A percentile compares a stretch with the other conserved stretches of the same genome.
Conservation (phyloP, 1,140 invertebrate species). For the Heliconius hermathena region DNA sequence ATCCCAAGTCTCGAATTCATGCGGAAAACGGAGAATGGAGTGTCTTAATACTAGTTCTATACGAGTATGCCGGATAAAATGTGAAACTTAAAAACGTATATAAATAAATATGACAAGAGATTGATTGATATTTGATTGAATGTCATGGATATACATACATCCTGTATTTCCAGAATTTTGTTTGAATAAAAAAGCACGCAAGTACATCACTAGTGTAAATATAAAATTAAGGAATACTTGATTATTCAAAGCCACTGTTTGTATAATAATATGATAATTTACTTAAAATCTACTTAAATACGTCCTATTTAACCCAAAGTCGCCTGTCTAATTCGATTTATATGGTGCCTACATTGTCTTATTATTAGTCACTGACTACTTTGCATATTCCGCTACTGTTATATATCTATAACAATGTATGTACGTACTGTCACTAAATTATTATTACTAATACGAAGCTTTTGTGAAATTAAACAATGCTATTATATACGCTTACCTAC, state of each 20-base stretch:
- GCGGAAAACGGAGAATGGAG: too few species aligned
- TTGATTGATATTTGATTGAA: too few species aligned
- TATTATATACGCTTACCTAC: not conserved
- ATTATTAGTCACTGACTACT: conserved; percentile 41
- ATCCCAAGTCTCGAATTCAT: too few species aligned
- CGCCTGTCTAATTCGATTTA: conserved; percentile 18
- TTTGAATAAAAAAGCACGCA: not conserved
- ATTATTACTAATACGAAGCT: not conserved
- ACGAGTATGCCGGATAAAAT: too few species aligned
- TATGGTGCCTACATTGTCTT: conserved; percentile 32
- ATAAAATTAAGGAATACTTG: not conserved
- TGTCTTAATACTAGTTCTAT: too few species aligned
- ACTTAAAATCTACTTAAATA: not conserved
- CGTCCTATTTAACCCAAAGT: not conserved
- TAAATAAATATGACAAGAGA: too few species aligned
- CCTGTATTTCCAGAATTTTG: too few species aligned
- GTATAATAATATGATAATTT: not conserved
- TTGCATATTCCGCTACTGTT: conserved; percentile 14
- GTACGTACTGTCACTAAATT: not conserved
- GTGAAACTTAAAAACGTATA: too few species aligned
- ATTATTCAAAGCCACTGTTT: too few species aligned
- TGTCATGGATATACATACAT: too few species aligned
- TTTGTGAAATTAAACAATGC: not conserved
- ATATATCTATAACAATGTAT: conserved; percentile 13
- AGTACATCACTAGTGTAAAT: not conserved